A percentile compares a stretch with the other conserved stretches of the same genome.
Evolutionary conservation across 2,888 invertebrate species (phyloP).

Genomic region (Rugalucina vietnamica): DNA sequence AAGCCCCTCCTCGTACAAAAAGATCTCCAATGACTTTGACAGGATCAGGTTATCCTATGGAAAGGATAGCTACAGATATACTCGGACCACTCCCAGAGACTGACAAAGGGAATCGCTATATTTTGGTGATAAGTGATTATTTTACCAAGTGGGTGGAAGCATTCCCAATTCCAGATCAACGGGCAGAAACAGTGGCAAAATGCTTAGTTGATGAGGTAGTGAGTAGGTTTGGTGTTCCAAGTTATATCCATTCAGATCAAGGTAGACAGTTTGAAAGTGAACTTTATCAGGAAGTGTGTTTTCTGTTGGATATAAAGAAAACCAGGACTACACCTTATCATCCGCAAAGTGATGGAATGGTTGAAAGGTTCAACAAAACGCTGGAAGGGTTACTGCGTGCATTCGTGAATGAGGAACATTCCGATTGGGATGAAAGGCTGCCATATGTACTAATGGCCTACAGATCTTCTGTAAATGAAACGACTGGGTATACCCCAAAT

Average conservation of each 20-base stretch:
- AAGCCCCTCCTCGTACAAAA: slow-evolving; percentile 9
- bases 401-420: slow-evolving; percentile 4
- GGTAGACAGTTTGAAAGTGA: background rate
- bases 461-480: slow-evolving; percentile 1
- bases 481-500: background rate
- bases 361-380: background rate
- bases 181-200: background rate
- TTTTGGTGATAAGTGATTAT: slow-evolving; percentile 1
- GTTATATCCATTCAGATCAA: slow-evolving; percentile 4
- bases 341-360: slow-evolving; percentile 5
- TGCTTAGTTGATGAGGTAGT: background rate
- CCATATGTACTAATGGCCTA: background rate
- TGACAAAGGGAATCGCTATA: slow-evolving; percentile 2
- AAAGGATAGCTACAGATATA: slow-evolving; percentile 2
- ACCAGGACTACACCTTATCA: slow-evolving; percentile 2
- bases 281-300: slow-evolving; percentile 2
- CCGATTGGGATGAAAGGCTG: background rate
- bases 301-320: slow-evolving; percentile 3
- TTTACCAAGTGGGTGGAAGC: background rate
- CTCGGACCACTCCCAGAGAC: background rate
- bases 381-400: slow-evolving; percentile 5
- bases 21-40: background rate
- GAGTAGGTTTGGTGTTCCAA: slow-evolving; percentile 1
- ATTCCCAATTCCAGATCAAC: slow-evolving; percentile 1
- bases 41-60: slow-evolving; percentile 5